Base-by-base conservation (phyloP, 2,113 vertebrate species). In the Ochotona princeps region DNA sequence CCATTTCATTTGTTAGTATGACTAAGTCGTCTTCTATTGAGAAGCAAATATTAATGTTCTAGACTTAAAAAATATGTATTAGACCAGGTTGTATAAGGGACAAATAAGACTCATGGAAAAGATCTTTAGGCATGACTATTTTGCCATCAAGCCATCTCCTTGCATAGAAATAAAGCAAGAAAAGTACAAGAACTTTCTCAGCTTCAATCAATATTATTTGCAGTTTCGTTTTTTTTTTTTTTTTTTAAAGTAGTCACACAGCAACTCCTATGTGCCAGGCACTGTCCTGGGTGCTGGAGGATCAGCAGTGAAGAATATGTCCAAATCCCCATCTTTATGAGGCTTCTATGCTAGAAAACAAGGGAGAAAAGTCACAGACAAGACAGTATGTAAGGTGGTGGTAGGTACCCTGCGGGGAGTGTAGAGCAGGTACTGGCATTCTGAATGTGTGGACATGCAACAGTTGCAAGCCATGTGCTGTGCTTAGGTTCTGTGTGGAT, bases 1-100 rank as follows among this genome's bases (percentile, higher is more conserved):
- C 47, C n/a, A 44, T 49, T 94, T 95, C 66, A 49, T 70, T 92
- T 89, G 67, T 80, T 80, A 89, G 26, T n/a, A 47, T 79, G 79
- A 14, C 14, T 80, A 17, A 60, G 30, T 66, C 35, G 70, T 61
- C 57, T 90, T 89, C 69, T 78, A 30, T 26, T 69, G 30, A 67
- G 90, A 28, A 84, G 13, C 47, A 67, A 30, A 18, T 1, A 8
- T 82, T 74, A 32, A 79, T 38, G 28, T 91, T 92, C 66, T 35
- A 82, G 49, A 32, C 23, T 61, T 32, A n/a, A 72, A 83, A 93
- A 78, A 47, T 79, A 69, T 44, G 38, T 44, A 69, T n/a, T 76
- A 90, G 49, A 65, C 65, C 28, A 54, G 7, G 14, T 54, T 61
- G 25, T 80, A 6, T n/a, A 88, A 60, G 30, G 38, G 26, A 7